A percentile compares a stretch with the other conserved stretches of the same genome.
Evolutionary conservation across 2,797 vertebrate species (phyloP).

Genomic region (Anolis apletophallus): DNA sequence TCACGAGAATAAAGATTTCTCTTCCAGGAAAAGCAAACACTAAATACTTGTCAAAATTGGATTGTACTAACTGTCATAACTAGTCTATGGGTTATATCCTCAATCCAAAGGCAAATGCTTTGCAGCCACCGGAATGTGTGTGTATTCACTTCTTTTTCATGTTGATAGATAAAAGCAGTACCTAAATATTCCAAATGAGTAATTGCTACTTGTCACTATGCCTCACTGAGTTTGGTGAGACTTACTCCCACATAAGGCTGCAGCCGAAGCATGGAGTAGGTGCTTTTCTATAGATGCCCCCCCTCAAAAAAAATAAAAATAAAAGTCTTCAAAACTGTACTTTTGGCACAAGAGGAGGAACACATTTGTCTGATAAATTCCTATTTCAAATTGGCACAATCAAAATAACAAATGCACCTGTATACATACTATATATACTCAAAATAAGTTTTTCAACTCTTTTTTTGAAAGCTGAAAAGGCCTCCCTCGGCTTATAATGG

Average conservation of each 20-base stretch:
- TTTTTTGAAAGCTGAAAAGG: no score
- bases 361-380: not conserved
- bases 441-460: no score
- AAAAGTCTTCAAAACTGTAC: not conserved
- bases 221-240: not conserved
- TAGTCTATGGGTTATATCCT: constrained; percentile 3
- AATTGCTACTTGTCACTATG: not conserved
- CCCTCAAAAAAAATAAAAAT: no score
- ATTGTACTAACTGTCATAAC: constrained; percentile 2
- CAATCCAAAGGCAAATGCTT: not conserved
- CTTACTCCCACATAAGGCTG: not conserved
- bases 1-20: constrained; percentile 1
- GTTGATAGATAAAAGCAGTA: not conserved
- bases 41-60: constrained; percentile 19
- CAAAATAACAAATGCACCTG: not conserved
- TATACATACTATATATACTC: not conserved
- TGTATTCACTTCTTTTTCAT: not conserved
- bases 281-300: not conserved
- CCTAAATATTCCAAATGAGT: not conserved
- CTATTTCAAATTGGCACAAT: not conserved
- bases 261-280: not conserved
- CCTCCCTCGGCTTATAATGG: no score
- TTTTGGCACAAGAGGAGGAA: not conserved
- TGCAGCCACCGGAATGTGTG: not conserved
- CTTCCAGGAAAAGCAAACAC: constrained; percentile 10